Evolutionary conservation across 1,140 invertebrate species (phyloP).

Genomic region (Trichomalopsis sarcophagae): DNA sequence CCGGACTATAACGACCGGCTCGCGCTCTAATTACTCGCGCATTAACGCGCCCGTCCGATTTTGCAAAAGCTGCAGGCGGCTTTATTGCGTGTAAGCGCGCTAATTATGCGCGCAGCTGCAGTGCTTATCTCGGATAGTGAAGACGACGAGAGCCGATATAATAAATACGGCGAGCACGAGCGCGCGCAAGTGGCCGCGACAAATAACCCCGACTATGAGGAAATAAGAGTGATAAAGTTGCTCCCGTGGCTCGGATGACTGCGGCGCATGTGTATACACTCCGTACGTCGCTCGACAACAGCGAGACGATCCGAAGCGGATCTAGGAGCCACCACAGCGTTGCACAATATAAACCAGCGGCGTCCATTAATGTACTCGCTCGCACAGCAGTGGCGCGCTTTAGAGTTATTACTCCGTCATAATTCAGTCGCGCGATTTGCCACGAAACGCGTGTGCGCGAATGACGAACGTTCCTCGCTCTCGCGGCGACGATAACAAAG

Average conservation of each 20-base stretch:
- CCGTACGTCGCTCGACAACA: too few relatives aligned
- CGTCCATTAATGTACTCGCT: background rate
- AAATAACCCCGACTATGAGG: too few relatives aligned
- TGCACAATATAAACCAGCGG: background rate
- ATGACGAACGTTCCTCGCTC: background rate
- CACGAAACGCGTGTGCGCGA: background rate
- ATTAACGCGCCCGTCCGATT: slow-evolving; percentile 41
- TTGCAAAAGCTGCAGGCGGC: slow-evolving; percentile 19
- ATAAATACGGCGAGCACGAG: background rate
- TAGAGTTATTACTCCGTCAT: background rate
- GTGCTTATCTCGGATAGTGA: background rate
- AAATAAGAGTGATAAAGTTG: too few relatives aligned
- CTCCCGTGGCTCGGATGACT: too few relatives aligned
- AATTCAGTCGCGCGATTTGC: slow-evolving; percentile 4
- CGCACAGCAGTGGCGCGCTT: too few relatives aligned
- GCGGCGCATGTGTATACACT: too few relatives aligned
- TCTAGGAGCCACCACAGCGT: background rate
- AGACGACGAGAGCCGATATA: background rate
- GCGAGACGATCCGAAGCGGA: background rate
- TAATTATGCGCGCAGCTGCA: slow-evolving; percentile 46
- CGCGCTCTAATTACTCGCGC: slow-evolving; percentile 50
- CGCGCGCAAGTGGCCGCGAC: background rate
- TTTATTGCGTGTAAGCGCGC: slow-evolving; percentile 58
- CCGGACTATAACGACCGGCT: background rate
- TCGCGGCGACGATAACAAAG: slow-evolving; percentile 1